Evolutionary conservation across 2,888 invertebrate genomes (phyloP).

Genomic region (Lysandra coridon): DNA sequence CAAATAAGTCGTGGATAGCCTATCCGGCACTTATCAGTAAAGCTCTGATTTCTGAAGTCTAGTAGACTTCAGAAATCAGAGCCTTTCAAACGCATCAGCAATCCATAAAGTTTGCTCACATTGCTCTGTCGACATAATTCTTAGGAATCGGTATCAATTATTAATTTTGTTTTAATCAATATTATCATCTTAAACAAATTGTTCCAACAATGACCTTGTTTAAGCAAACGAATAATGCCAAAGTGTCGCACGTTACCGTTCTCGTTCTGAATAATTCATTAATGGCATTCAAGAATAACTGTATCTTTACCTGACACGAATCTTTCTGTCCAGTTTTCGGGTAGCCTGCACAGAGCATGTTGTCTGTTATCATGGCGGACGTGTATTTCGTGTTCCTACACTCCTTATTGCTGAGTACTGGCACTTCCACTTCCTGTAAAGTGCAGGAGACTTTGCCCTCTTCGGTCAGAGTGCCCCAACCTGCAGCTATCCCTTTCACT

Average conservation of each 20-base stretch:
- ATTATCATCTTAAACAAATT: not conserved
- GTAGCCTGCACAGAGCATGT: conserved; percentile 93
- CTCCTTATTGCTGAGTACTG: conserved; percentile 84
- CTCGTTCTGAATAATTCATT: conserved; percentile 28
- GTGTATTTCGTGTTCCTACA: conserved; percentile 90
- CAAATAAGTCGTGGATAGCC: no score
- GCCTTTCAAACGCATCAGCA: no score
- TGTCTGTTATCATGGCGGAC: conserved; percentile 90
- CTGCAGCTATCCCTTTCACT: conserved; percentile 86
- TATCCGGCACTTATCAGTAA: no score
- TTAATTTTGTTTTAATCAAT: not conserved
- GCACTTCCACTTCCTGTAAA: conserved; percentile 90
- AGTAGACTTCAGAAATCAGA: no score
- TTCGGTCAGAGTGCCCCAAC: conserved; percentile 94
- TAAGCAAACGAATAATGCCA: not conserved
- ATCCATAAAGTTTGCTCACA: no score
- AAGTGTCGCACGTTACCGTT: not conserved
- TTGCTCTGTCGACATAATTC: not conserved
- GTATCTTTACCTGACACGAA: conserved; percentile 86
- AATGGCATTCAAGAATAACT: conserved; percentile 25
- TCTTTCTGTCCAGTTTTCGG: conserved; percentile 86
- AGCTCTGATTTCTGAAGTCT: no score
- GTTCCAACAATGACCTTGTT: not conserved
- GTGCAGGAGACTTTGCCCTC: conserved; percentile 91
- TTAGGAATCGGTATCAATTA: not conserved